Evolutionary conservation across 2,888 invertebrate genomes (phyloP).

Genomic region (Chaitophorus viminalis): DNA sequence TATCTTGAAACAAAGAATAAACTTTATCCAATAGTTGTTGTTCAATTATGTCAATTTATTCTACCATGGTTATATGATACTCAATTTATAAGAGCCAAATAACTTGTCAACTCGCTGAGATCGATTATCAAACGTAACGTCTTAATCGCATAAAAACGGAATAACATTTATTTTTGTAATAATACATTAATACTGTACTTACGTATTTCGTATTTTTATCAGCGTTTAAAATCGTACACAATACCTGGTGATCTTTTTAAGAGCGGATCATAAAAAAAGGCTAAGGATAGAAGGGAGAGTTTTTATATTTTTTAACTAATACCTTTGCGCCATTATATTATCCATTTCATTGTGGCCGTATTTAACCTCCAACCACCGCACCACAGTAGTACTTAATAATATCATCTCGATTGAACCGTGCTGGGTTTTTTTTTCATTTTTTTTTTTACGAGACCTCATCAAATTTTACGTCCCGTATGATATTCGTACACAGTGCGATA

Average conservation of each 20-base stretch:
- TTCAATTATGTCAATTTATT: neutral
- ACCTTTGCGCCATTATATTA: neutral
- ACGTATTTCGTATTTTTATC: neutral
- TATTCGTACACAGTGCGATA: neutral
- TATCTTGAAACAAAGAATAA: neutral
- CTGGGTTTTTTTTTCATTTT: neutral
- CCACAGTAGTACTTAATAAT: neutral
- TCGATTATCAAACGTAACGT: neutral
- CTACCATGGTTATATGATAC: neutral
- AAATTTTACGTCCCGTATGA: conserved; percentile 10
- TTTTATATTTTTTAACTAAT: conserved; percentile 13
- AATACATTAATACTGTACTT: too few relatives aligned
- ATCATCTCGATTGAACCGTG: neutral
- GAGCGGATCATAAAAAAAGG: neutral
- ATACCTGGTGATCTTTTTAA: neutral
- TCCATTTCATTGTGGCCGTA: conserved; percentile 17
- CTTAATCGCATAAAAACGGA: neutral
- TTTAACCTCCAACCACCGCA: neutral
- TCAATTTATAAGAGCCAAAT: neutral
- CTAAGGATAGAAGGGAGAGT: neutral
- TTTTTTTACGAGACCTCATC: conserved; percentile 18
- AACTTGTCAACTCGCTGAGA: neutral
- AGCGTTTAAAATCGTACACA: neutral
- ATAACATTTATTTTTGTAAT: neutral
- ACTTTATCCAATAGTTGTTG: neutral